Conservation (phyloP, 2,113 vertebrate species). For the Pituophis catenifer region DNA sequence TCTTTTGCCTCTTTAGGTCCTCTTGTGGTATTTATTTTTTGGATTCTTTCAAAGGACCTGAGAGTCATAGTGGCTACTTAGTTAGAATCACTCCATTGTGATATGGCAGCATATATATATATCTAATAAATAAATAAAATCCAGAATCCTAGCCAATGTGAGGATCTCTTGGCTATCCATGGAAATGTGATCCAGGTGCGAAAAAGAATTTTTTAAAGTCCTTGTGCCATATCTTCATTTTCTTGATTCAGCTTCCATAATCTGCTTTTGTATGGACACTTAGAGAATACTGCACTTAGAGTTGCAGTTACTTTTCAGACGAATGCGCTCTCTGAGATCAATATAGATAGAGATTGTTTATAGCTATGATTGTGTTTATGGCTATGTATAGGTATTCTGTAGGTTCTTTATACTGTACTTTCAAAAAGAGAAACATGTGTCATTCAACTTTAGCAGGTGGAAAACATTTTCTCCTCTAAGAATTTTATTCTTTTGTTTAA, state of each 20-base stretch:
- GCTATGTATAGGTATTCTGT: not conserved
- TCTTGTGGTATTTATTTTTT: constrained; percentile 45
- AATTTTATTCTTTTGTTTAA: constrained; percentile 14
- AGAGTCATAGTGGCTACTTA: not conserved
- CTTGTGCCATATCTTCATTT: not conserved
- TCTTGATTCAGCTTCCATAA: not conserved
- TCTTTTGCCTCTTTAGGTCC: constrained; percentile 58
- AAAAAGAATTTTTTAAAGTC: not conserved
- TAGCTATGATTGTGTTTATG: not conserved
- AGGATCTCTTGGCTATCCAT: not conserved
- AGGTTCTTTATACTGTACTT: constrained; percentile 38
- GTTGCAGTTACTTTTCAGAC: not conserved
- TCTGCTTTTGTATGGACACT: not conserved
- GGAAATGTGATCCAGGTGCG: not conserved
- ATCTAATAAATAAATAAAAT: not conserved
- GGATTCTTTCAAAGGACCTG: not conserved
- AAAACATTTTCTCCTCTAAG: constrained; percentile 54
- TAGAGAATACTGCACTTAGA: not conserved
- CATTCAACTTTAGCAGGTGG: constrained; percentile 48
- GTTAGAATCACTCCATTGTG: not conserved
- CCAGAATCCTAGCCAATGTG: not conserved
- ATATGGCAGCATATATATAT: not conserved
- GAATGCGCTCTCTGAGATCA: not conserved
- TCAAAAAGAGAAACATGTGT: constrained; percentile 51
- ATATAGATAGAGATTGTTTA: not conserved